Base-by-base conservation (phyloP, 2,113 vertebrate genomes). In the Cephalopholis sonnerati region DNA sequence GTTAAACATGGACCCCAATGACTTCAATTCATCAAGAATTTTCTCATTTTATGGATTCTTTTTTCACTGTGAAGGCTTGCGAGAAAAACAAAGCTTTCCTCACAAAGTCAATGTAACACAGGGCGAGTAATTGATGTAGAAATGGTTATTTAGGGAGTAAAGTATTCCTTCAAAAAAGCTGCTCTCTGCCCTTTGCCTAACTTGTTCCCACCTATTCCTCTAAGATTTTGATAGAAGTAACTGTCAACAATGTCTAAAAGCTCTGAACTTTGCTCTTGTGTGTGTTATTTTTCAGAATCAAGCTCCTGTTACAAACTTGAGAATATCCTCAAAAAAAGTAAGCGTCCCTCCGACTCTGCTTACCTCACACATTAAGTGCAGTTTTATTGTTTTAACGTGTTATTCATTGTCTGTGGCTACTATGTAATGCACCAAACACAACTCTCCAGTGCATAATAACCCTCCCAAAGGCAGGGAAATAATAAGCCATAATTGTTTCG, bases 241-340 rank as follows among this genome's bases (percentile, higher is more conserved):
- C 4, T 27, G 7, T 24, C 3, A 57, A n/a, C 2, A 32, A 2
- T 22, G 12, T 48, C 24, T 64, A 1, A 64, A 59, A 63, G 29
- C 24, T 57, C 69, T 93, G 6, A 80, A 50, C 25, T n/a, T 87
- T 84, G 5, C 58, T 1, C n/a, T 18, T 46, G 4, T 61, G 0
- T 81, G 39, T 79, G 83, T 81, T 81, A 5, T 93, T 75, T 77
- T 95, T 85, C 94, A 99, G 98, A 97, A 95, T 92, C 95, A 92
- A 79, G 95, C 95, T 94, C 96, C 97, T 8, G 96, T 99, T 89
- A 99, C 97, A 86, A 96, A 97, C 91, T 94, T 99, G 94, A 97
- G 95, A 94, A 99, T 99, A 90, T 99, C 98, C 66, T 95, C 98
- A 7, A 99, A 99, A 95, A 99, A 99, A 95, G 98, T 99, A 97